Base-by-base conservation (phyloP, 2,797 vertebrate genomes). In the Fratercula arctica region DNA sequence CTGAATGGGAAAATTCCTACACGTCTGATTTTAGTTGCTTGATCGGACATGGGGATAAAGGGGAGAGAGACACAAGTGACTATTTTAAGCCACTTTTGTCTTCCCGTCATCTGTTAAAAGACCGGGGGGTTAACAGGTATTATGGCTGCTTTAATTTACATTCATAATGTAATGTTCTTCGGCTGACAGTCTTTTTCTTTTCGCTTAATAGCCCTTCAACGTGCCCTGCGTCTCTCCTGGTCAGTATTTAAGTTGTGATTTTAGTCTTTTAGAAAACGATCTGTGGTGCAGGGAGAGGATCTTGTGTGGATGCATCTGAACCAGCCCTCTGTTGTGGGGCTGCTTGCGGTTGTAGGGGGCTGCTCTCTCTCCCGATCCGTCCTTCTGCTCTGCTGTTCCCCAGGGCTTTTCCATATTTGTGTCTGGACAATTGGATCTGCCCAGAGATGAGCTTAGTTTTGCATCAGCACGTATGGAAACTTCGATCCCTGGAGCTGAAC, bases 351-450 rank as follows among this genome's bases (percentile, higher is more conserved):
- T 17, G 7, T 37, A 20, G 56, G 73, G 33, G 7, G 10, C 23
- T 69, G 46, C 1, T 41, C 21, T 33, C 15, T 31, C 56, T 21
- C 45, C 61, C 60, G 10, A 18, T 6, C 43, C 4, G 17, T 25
- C 41, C n/a, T 50, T 13, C 59, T 74, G 88, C 21, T 17, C 24
- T 24, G 8, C 16, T 19, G 1, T 28, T 50, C 51, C 50, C 63
- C 63, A 9, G 45, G 37, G 39, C 20, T 79, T 18, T 16, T 13
- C 81, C 0, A 0, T 0, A 1, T 18, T 19, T 35, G 4, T 57
- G 37, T 51, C 43, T 31, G 82, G 51, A 46, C 68, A 35, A 1
- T 26, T 3, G 16, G 60, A 26, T n/a, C 28, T 46, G 57, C 48
- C 5, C 9, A 28, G 85, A 50, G 41, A 11, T 5, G 45, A 68